These are phyloP conservation scores for Melanophora roralis DNA, from an alignment of 2,888 invertebrate species.

Conservation along the genomic window DNA sequence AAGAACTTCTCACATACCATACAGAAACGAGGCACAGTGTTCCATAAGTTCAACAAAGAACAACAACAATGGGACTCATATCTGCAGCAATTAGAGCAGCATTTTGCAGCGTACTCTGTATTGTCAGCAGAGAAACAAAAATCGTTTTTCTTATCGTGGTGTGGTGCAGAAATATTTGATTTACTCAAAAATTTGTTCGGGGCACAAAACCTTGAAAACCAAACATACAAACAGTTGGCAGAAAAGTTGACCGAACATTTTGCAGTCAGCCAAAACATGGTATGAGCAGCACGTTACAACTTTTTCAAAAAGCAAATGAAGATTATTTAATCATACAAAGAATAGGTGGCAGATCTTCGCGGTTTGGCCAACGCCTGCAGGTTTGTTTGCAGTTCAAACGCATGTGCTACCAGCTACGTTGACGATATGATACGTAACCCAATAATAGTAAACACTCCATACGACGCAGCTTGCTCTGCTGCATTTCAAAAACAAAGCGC, in stretches of 20 bases:
- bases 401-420: constrained; percentile 46
- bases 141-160: constrained; percentile 58
- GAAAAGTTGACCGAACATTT: constrained; percentile 58
- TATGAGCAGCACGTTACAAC: constrained; percentile 55
- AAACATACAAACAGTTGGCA: constrained; percentile 35
- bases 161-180: constrained; percentile 52
- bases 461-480: constrained; percentile 57
- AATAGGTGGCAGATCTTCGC: constrained; percentile 61
- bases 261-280: constrained; percentile 39
- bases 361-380: constrained; percentile 57
- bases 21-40: no score
- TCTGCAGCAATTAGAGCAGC: constrained; percentile 53
- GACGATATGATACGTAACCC: constrained; percentile 60
- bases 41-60: constrained; percentile 54
- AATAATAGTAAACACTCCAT: constrained; percentile 52
- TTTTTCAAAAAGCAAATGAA: constrained; percentile 58
- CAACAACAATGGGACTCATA: constrained; percentile 52
- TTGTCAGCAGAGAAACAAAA: constrained; percentile 46
- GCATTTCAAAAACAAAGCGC: constrained; percentile 56
- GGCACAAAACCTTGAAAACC: constrained; percentile 24
- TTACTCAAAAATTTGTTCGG: constrained; percentile 60
- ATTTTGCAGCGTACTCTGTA: constrained; percentile 59
- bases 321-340: constrained; percentile 50
- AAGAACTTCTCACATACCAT: no score
- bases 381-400: constrained; percentile 49